A percentile compares a stretch with the other conserved stretches of the same genome.
Conservation (phyloP, 1,140 invertebrate genomes). For the Hycleus cichorii region DNA sequence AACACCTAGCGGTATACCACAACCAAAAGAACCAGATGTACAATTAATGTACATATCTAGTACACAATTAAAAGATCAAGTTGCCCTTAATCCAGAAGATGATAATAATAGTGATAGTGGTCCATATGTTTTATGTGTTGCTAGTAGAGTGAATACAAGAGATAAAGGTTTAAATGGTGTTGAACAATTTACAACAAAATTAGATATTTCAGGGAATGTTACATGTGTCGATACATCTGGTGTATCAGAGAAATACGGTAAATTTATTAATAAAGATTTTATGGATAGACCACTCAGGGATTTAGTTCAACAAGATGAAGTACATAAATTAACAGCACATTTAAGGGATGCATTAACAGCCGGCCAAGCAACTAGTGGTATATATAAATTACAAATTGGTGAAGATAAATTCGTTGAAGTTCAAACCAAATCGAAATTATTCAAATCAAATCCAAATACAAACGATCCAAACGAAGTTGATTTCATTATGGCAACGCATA, state of each 20-base stretch:
- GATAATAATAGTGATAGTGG: slow-evolving; percentile 40
- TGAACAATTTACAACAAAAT: slow-evolving; percentile 87
- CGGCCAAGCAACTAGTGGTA: slow-evolving; percentile 61
- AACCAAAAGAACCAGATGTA: too few species aligned
- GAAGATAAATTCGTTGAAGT: slow-evolving; percentile 70
- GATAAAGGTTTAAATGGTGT: slow-evolving; percentile 68
- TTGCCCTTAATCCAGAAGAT: slow-evolving; percentile 40
- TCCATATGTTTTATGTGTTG: slow-evolving; percentile 68
- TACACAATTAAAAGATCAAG: slow-evolving; percentile 47
- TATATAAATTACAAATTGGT: slow-evolving; percentile 69
- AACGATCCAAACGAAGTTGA: slow-evolving; percentile 59
- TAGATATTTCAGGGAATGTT: slow-evolving; percentile 80
- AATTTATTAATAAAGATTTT: slow-evolving; percentile 64
- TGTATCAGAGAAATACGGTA: slow-evolving; percentile 54
- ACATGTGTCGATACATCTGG: slow-evolving; percentile 67
- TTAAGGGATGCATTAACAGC: slow-evolving; percentile 64
- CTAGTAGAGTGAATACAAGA: slow-evolving; percentile 72
- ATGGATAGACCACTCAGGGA: slow-evolving; percentile 66
- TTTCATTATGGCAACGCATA: slow-evolving; percentile 88
- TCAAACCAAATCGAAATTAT: slow-evolving; percentile 81
- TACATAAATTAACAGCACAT: slow-evolving; percentile 62
- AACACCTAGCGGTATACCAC: too few species aligned
- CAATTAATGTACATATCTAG: slow-evolving; percentile 59
- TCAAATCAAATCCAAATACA: slow-evolving; percentile 60
- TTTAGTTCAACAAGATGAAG: slow-evolving; percentile 68